phyloP scores from a whole-genome alignment of 2,888 invertebrate genomes.

The Aporophyla lueneburgensis region DNA sequence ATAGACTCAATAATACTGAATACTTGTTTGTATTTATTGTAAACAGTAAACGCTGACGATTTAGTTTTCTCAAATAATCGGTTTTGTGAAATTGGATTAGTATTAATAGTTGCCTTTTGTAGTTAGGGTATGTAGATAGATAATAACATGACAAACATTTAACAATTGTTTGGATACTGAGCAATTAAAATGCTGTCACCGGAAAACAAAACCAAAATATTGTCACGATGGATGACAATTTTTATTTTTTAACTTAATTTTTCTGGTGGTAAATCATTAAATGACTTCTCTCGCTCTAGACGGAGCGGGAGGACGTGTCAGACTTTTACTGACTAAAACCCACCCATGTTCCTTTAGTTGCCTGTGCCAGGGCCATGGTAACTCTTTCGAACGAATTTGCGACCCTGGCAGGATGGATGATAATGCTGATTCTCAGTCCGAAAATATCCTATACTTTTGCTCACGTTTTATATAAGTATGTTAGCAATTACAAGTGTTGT shows the following conservation, averaged over 20 bases:
- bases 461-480: background rate
- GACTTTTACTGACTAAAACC: too few species aligned
- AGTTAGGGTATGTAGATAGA: background rate
- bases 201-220: too few species aligned
- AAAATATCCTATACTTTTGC: background rate
- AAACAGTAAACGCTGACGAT: constrained; percentile 24
- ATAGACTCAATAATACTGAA: constrained; percentile 13
- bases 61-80: background rate
- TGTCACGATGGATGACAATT: background rate
- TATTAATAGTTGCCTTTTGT: background rate
- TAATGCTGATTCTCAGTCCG: background rate
- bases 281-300: too few species aligned
- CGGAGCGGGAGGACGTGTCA: too few species aligned
- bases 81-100: background rate
- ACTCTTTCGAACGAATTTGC: too few species aligned
- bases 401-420: too few species aligned
- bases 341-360: too few species aligned
- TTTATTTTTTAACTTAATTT: too few species aligned
- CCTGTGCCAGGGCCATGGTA: too few species aligned
- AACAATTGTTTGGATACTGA: background rate
- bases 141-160: background rate
- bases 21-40: constrained; percentile 15
- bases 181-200: background rate
- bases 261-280: too few species aligned
- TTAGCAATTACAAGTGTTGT: background rate